Evolutionary conservation across 1,140 invertebrate species (phyloP).

Genomic region (Cryptotermes secundus): DNA sequence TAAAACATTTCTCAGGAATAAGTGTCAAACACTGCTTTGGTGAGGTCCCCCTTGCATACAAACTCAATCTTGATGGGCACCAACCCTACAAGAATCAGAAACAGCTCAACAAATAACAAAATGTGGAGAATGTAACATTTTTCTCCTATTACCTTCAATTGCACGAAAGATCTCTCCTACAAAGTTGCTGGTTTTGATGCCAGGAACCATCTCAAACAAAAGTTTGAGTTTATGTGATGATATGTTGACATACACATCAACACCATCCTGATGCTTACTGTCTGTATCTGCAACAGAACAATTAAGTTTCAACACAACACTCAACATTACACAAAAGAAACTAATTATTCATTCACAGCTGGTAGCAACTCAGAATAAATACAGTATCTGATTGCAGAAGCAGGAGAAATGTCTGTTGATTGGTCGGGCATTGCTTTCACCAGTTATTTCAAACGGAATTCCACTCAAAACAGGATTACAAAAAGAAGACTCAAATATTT

Average conservation of each 20-base stretch:
- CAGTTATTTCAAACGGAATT: not conserved
- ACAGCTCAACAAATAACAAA: too few species aligned
- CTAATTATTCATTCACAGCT: not conserved
- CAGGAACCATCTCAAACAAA: conserved; percentile 63
- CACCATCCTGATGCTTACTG: conserved; percentile 50
- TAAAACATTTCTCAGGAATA: too few species aligned
- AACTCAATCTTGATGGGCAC: too few species aligned
- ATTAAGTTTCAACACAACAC: not conserved
- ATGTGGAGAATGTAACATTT: too few species aligned
- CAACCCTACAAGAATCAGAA: too few species aligned
- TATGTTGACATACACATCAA: conserved; percentile 61
- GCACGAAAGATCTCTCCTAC: conserved; percentile 56
- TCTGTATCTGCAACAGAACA: conserved; percentile 53
- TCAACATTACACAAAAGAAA: not conserved
- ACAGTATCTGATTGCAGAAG: not conserved
- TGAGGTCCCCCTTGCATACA: too few species aligned
- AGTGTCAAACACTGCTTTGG: too few species aligned
- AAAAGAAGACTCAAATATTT: not conserved
- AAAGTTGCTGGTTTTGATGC: conserved; percentile 62
- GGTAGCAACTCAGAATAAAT: not conserved
- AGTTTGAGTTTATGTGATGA: conserved; percentile 57
- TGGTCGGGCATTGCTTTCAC: not conserved
- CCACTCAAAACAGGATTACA: not conserved
- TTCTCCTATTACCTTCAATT: conserved; percentile 52
- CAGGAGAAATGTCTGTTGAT: not conserved